Evolutionary conservation across 2,113 vertebrate species (phyloP), one percentile per base, ranked within the genome.

Genomic region (Mirza zaza): DNA sequence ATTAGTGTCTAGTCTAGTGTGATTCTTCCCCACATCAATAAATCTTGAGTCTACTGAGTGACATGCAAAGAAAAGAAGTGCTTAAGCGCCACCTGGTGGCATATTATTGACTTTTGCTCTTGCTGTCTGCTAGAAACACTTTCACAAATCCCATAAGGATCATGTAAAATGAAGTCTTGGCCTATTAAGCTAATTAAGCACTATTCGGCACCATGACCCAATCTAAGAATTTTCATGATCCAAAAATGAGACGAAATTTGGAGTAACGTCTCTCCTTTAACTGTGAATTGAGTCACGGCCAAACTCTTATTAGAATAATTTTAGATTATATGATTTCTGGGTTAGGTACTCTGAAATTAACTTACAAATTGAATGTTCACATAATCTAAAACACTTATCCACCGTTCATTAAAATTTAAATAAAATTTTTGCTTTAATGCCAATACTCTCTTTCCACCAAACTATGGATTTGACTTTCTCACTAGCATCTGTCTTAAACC

Each of bases 61-160:
- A 91, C 79, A 5, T 6, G n/a, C 3, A 6, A 12, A 71, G 32
- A 96, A 94, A 94, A 61, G 50, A 94, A 87, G 93, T 94, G 36
- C 91, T 91, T 42, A 85, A 57, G 93, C 80, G 97, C 96, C 98
- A 96, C 80, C 97, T 98, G 71, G 90, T 98, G 97, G 96, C 29
- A 0, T 0, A 1, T 21, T 57, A 79, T 71, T 23, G 55, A 59
- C 55, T 85, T 86, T 63, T 52, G 90, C 5, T n/a, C 12, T 65
- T 23, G 39, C 17, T 42, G 0, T 25, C 18, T 6, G 15, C n/a
- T n/a, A 45, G 8, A 18, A 36, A 9, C 34, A 21, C 5, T 61
- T 86, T 9, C 36, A 48, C 6, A 73, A 95, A 67, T 83, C 79
- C n/a, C 71, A 14, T 29, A 18, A 67, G 81, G 75, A 87, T 90